Conservation (phyloP, 2,113 vertebrate genomes). For the Neolamprologus devosi region DNA sequence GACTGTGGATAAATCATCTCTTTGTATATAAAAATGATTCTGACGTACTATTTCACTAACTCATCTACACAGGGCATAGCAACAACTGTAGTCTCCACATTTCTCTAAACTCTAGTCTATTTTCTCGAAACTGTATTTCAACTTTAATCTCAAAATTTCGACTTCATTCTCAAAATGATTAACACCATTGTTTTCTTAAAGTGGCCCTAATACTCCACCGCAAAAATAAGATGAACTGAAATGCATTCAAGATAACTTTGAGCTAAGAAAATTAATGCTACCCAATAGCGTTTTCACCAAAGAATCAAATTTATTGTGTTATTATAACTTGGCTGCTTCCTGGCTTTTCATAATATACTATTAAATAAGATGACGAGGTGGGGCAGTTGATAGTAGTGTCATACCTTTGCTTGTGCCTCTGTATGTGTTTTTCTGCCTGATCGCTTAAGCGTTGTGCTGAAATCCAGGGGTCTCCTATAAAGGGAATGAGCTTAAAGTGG, state of each 20-base stretch:
- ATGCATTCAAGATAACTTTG: slow-evolving; percentile 25
- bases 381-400: background rate
- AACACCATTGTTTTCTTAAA: background rate
- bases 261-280: background rate
- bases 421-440: background rate
- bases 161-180: background rate
- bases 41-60: background rate
- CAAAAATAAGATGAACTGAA: slow-evolving; percentile 1
- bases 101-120: background rate
- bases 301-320: slow-evolving; percentile 10
- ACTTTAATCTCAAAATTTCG: background rate
- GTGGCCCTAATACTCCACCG: background rate
- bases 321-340: background rate
- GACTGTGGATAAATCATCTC: background rate
- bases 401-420: slow-evolving; percentile 8
- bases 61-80: background rate
- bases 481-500: background rate
- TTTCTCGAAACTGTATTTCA: background rate
- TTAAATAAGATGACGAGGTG: slow-evolving; percentile 45
- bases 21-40: background rate
- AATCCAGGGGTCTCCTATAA: background rate
- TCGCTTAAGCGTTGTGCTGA: background rate
- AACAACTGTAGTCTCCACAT: background rate
- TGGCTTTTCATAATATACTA: slow-evolving; percentile 12
- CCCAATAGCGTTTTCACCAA: background rate